phyloP scores from a whole-genome alignment of 2,113 vertebrate genomes.

The Erythrolamprus reginae region DNA sequence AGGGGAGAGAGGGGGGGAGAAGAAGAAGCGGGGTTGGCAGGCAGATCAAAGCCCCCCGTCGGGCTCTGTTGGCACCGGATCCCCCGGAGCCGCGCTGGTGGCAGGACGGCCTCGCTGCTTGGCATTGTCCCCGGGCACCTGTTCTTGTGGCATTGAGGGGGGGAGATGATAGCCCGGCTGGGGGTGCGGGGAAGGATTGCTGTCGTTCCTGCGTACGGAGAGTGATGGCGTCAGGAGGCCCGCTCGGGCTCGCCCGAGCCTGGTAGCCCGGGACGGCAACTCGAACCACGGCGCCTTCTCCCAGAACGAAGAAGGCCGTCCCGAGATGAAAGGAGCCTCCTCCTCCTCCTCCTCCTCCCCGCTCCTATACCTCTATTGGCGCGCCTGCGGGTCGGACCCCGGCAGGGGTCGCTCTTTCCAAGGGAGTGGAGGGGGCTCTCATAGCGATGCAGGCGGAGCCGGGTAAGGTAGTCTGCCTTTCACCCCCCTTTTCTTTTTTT shows the following conservation, averaged over 20 bases:
- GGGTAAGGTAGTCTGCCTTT: background rate
- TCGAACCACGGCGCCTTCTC: constrained; percentile 12
- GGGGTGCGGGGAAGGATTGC: constrained; percentile 10
- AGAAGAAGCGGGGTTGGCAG: background rate
- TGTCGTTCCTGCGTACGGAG: constrained; percentile 15
- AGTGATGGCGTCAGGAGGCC: constrained; percentile 32
- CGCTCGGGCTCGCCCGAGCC: background rate
- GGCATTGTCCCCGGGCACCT: constrained; percentile 31
- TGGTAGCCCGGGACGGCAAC: background rate
- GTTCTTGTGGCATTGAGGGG: constrained; percentile 19
- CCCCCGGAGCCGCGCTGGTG: background rate
- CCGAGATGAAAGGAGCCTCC: background rate
- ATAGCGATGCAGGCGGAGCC: too few species aligned
- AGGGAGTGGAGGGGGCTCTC: background rate
- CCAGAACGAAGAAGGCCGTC: constrained; percentile 17
- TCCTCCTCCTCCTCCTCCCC: background rate
- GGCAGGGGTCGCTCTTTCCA: constrained; percentile 4
- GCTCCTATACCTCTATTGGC: background rate
- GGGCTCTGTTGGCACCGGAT: background rate
- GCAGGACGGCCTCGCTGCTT: background rate
- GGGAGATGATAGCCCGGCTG: constrained; percentile 23
- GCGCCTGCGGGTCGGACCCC: background rate
- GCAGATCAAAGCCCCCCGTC: background rate
- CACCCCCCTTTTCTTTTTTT: background rate
- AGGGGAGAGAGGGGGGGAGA: too few species aligned